Evolutionary conservation across 2,888 invertebrate genomes (phyloP).

Genomic region (Apotomis capreana): DNA sequence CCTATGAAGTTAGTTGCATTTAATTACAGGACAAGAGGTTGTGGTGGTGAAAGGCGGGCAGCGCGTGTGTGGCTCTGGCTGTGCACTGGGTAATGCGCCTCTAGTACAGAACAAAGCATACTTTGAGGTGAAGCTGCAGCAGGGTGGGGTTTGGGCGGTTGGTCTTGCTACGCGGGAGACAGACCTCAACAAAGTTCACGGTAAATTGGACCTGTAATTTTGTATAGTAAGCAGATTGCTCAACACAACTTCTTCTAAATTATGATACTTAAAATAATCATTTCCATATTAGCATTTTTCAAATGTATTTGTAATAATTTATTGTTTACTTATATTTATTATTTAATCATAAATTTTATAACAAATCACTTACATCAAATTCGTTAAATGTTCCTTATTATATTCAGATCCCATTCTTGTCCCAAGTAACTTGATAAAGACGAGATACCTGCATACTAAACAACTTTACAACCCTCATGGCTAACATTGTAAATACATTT

Average conservation of each 20-base stretch:
- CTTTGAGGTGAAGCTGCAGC: constrained; percentile 99
- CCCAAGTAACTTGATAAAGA: too few relatives aligned
- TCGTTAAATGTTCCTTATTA: too few relatives aligned
- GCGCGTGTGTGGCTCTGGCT: constrained; percentile 97
- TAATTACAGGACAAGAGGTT: constrained; percentile 93
- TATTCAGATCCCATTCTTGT: too few relatives aligned
- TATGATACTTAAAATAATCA: too few relatives aligned
- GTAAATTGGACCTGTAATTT: constrained; percentile 58
- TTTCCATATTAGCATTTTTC: too few relatives aligned
- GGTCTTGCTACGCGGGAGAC: constrained; percentile 95
- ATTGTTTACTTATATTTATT: neutral
- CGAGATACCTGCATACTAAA: too few relatives aligned
- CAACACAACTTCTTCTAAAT: neutral
- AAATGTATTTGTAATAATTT: neutral
- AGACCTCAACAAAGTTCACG: constrained; percentile 92
- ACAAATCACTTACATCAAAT: too few relatives aligned
- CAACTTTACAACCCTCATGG: too few relatives aligned
- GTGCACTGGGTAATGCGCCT: constrained; percentile 96
- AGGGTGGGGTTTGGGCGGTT: constrained; percentile 97
- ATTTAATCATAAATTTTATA: too few relatives aligned
- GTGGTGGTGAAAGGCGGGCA: constrained; percentile 97
- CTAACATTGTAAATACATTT: too few relatives aligned
- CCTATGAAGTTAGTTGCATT: neutral
- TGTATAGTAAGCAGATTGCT: neutral
- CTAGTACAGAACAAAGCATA: constrained; percentile 98